Conservation (phyloP, 2,113 vertebrate species). For the Triplophysa siluroides region DNA sequence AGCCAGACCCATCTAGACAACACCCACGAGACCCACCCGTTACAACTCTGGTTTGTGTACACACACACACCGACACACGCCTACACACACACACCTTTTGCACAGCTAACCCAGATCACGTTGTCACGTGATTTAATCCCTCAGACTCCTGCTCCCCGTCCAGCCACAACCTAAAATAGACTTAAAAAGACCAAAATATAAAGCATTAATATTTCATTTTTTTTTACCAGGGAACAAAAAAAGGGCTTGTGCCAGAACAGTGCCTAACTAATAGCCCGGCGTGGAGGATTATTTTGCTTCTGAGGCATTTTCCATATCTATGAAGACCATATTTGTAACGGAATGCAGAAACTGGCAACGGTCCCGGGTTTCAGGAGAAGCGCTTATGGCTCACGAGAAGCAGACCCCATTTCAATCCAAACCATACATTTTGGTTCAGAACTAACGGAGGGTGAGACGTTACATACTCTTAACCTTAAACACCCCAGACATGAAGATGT, state of each 20-base stretch:
- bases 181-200: slow-evolving; percentile 76
- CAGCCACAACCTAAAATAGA: slow-evolving; percentile 76
- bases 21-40: slow-evolving; percentile 41
- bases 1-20: slow-evolving; percentile 41
- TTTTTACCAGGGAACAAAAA: slow-evolving; percentile 62
- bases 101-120: slow-evolving; percentile 75
- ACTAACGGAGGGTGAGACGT: background rate
- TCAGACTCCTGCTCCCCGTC: slow-evolving; percentile 67
- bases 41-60: slow-evolving; percentile 14
- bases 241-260: slow-evolving; percentile 63
- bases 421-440: background rate
- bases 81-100: background rate
- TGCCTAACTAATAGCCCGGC: slow-evolving; percentile 56
- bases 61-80: background rate
- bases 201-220: slow-evolving; percentile 77
- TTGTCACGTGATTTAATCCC: slow-evolving; percentile 71
- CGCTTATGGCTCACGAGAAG: slow-evolving; percentile 2
- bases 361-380: slow-evolving; percentile 2
- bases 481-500: background rate
- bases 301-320: slow-evolving; percentile 37
- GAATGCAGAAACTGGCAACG: background rate
- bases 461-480: background rate
- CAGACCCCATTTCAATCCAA: background rate
- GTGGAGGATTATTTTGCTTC: slow-evolving; percentile 58
- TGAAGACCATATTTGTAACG: slow-evolving; percentile 7